Conservation (phyloP, 2,113 vertebrate genomes). For the Nyctibius bracteatus region DNA sequence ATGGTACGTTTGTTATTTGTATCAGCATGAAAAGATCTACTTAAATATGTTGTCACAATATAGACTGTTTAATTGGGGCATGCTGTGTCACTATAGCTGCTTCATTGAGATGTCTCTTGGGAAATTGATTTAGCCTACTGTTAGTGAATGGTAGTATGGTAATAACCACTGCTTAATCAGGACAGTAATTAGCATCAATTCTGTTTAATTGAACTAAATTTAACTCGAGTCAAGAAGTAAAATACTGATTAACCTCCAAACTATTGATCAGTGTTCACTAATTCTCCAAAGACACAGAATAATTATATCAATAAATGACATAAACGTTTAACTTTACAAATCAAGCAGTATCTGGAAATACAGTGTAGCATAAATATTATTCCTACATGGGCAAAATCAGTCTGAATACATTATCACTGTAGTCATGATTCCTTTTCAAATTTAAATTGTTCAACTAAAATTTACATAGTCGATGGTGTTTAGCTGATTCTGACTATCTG, state of each 20-base stretch:
- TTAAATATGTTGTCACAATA: neutral
- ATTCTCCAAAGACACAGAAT: conserved; percentile 19
- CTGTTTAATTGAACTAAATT: conserved; percentile 53
- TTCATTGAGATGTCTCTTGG: neutral
- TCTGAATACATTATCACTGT: neutral
- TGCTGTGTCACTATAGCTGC: neutral
- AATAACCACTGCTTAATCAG: conserved; percentile 56
- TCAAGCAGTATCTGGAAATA: neutral
- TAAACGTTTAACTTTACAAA: conserved; percentile 13
- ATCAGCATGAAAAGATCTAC: neutral
- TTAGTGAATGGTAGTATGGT: conserved; percentile 26
- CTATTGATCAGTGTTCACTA: conserved; percentile 37
- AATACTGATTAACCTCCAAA: conserved; percentile 58
- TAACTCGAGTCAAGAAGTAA: conserved; percentile 25
- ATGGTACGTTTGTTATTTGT: neutral
- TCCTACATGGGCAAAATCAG: neutral
- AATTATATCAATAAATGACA: conserved; percentile 43
- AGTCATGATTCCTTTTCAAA: neutral
- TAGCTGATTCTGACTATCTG: neutral
- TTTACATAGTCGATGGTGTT: neutral
- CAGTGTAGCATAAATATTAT: neutral
- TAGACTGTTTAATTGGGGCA: neutral
- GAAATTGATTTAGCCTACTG: conserved; percentile 18
- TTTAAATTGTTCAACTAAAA: conserved; percentile 3
- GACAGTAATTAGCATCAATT: conserved; percentile 55